Evolutionary conservation across 2,797 vertebrate genomes (phyloP).

Genomic region (Periparus ater): DNA sequence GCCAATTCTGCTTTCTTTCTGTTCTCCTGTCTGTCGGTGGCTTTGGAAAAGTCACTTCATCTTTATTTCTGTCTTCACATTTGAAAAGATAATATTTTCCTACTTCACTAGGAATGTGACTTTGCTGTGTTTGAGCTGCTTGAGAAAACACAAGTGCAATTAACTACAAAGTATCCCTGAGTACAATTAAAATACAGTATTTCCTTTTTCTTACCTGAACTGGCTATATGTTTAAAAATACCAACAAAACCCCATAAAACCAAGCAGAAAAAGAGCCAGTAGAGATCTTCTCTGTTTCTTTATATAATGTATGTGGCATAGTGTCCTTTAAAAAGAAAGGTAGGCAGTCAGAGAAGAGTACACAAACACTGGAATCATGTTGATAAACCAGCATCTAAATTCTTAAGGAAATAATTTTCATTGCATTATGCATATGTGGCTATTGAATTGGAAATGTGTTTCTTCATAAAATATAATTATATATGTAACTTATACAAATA

Average conservation of each 20-base stretch:
- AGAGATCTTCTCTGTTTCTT: not conserved
- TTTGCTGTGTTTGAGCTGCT: slow-evolving; percentile 1
- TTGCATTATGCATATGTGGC: not conserved
- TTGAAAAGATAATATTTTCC: slow-evolving; percentile 8
- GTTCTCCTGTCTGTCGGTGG: not conserved
- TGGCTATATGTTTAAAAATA: not conserved
- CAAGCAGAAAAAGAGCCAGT: not conserved
- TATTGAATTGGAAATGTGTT: not conserved
- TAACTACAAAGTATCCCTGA: not conserved
- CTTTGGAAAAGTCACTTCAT: slow-evolving; percentile 22
- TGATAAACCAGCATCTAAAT: not conserved
- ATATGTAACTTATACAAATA: not conserved
- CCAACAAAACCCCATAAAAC: not conserved
- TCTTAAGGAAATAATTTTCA: not conserved
- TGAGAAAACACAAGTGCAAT: not conserved
- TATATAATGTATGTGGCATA: not conserved
- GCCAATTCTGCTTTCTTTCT: not conserved
- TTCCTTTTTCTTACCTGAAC: slow-evolving; percentile 13
- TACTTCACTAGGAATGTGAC: not conserved
- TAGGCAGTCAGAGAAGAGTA: not conserved
- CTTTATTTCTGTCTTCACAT: slow-evolving; percentile 15
- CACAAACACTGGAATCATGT: not conserved
- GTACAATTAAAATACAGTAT: not conserved
- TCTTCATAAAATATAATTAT: not conserved
- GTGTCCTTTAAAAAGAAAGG: not conserved